Base-by-base conservation (phyloP, 2,797 vertebrate genomes). In the Mareca penelope region DNA sequence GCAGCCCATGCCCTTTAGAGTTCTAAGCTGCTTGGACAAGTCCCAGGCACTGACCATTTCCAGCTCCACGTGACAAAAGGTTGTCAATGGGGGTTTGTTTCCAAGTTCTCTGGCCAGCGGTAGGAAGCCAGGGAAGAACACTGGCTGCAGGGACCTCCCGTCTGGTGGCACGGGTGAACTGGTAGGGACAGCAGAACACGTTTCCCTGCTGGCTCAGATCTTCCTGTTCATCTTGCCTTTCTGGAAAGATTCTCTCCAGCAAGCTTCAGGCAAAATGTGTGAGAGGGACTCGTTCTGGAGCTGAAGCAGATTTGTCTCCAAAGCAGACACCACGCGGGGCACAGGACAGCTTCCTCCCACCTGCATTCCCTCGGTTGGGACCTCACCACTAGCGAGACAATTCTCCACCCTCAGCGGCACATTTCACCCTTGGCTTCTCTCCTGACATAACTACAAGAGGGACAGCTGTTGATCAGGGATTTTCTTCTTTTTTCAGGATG, bases 21-120 rank as follows among this genome's bases (percentile, higher is more conserved):
- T 78, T 94, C 80, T 61, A 67, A 96, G 94, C 92, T 94, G 95
- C 95, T 93, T 96, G 96, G 95, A 82, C 91, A 93, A 88, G 93
- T 75, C 95, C 95, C 95, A 95, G 65, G 90, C 86, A 93, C 93
- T 92, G 88, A 86, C 84, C 2, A 0, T 89, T 94, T 95, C 95
- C 88, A 96, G 94, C 94, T 80, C 92, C 95, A 95, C 60, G 64
- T 96, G 92, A 89, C 67, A 75, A 59, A 44, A 85, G 90, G 10
- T 70, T 77, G 78, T 95, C 92, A 95, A 35, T 88, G 90, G 71
- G 83, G 90, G 86, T 87, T 90, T 95, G 93, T 91, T 96, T 95
- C 83, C 0, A 16, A 94, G 88, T 88, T 96, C 93, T 84, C 67
- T 93, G 88, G 86, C 83, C 4, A 2, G 61, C 0, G 0, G 83